These are phyloP conservation scores for Sepioteuthis lessoniana DNA, from an alignment of 2,888 invertebrate genomes.

Conservation along the genomic window DNA sequence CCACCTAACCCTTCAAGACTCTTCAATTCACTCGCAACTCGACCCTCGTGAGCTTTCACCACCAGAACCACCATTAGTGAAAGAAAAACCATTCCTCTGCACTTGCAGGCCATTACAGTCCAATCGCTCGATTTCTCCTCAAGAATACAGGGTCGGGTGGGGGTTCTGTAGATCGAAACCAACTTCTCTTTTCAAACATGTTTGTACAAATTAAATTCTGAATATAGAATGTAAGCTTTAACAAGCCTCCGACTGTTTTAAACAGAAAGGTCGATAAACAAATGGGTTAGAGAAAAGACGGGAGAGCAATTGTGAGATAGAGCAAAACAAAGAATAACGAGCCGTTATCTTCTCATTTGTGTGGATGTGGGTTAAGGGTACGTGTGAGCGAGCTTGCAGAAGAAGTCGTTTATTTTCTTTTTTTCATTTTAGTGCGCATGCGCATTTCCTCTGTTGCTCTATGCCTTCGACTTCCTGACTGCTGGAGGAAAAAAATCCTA, in stretches of 20 bases:
- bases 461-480: neutral
- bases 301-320: too few relatives aligned
- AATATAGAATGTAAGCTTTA: slow-evolving; percentile 10
- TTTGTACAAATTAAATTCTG: neutral
- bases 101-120: too few relatives aligned
- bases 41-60: too few relatives aligned
- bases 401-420: neutral
- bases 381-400: neutral
- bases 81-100: too few relatives aligned
- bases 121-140: too few relatives aligned
- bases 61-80: too few relatives aligned
- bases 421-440: neutral
- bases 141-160: neutral
- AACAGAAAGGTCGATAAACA: neutral
- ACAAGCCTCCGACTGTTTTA: neutral
- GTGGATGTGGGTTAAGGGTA: neutral
- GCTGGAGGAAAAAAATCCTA: too few relatives aligned
- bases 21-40: too few relatives aligned
- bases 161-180: neutral
- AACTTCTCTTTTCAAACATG: neutral
- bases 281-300: neutral
- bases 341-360: neutral
- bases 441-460: neutral
- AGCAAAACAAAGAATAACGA: neutral
- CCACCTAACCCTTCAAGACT: too few relatives aligned